A percentile compares a stretch with the other conserved stretches of the same genome.
Conservation (phyloP, 2,888 invertebrate species). For the Mantis religiosa region DNA sequence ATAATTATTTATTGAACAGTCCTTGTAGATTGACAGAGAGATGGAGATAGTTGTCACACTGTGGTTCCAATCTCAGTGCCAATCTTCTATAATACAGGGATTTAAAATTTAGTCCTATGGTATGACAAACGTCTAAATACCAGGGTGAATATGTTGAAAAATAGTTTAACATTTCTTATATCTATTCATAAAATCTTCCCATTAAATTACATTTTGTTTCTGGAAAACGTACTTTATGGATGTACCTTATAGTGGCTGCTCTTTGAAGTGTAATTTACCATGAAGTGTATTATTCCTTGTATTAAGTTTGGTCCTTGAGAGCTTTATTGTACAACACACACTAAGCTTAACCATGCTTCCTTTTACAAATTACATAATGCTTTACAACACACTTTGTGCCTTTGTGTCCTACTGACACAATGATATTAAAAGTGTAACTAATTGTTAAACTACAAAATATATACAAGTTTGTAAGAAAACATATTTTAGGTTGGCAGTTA, state of each 20-base stretch:
- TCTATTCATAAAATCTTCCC: too few relatives aligned
- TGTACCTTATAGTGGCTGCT: not conserved
- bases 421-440: not conserved
- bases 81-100: too few relatives aligned
- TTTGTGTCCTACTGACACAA: not conserved
- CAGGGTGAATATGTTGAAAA: too few relatives aligned
- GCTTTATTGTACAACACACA: not conserved
- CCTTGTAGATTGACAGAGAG: too few relatives aligned
- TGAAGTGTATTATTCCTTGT: not conserved
- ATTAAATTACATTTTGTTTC: too few relatives aligned
- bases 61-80: too few relatives aligned
- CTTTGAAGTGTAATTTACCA: not conserved
- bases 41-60: too few relatives aligned
- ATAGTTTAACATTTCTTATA: too few relatives aligned
- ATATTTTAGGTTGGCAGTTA: not conserved
- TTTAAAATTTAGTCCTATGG: too few relatives aligned
- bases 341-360: not conserved
- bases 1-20: too few relatives aligned
- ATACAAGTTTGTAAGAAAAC: not conserved
- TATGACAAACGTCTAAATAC: too few relatives aligned
- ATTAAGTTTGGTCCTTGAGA: not conserved
- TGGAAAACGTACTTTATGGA: too few relatives aligned
- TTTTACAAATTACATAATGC: not conserved
- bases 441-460: not conserved
- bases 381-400: not conserved